These are phyloP conservation scores for Pemphredon lugubris DNA, from an alignment of 2,888 invertebrate species.

Conservation along the genomic window DNA sequence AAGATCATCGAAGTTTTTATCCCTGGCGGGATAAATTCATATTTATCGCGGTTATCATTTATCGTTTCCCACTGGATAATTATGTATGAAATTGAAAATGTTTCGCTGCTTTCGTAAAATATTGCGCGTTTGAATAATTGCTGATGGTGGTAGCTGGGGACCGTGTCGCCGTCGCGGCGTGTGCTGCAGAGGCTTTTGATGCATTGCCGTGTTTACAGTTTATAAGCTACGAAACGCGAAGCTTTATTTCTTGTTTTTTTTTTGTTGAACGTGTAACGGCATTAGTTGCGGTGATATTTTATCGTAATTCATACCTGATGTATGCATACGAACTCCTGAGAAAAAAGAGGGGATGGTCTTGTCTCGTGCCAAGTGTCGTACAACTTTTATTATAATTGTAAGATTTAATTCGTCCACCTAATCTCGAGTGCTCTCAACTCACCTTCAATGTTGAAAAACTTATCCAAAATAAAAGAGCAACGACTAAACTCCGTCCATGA, in stretches of 20 bases:
- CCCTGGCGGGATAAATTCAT: not conserved
- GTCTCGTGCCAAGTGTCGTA: too few relatives aligned
- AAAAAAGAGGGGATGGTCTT: too few relatives aligned
- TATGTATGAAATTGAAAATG: conserved; percentile 1
- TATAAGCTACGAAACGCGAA: too few relatives aligned
- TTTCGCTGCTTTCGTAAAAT: not conserved
- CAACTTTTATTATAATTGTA: too few relatives aligned
- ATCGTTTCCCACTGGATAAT: not conserved
- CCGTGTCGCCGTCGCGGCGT: not conserved
- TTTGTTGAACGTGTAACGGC: not conserved
- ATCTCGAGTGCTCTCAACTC: too few relatives aligned
- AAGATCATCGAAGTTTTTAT: not conserved
- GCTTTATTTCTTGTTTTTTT: not conserved
- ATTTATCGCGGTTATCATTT: not conserved
- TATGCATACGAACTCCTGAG: not conserved
- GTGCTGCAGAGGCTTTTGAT: conserved; percentile 5
- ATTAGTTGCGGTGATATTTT: not conserved
- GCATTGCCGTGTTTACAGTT: conserved; percentile 9
- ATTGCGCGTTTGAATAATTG: conserved; percentile 10
- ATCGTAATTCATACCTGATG: not conserved
- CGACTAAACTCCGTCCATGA: too few relatives aligned
- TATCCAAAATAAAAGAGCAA: too few relatives aligned
- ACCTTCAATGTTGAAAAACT: too few relatives aligned
- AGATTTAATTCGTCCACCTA: too few relatives aligned
- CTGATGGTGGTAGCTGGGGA: not conserved